These are phyloP conservation scores for Pseudopodoces humilis DNA, from an alignment of 2,113 vertebrate genomes.

Conservation along the genomic window DNA sequence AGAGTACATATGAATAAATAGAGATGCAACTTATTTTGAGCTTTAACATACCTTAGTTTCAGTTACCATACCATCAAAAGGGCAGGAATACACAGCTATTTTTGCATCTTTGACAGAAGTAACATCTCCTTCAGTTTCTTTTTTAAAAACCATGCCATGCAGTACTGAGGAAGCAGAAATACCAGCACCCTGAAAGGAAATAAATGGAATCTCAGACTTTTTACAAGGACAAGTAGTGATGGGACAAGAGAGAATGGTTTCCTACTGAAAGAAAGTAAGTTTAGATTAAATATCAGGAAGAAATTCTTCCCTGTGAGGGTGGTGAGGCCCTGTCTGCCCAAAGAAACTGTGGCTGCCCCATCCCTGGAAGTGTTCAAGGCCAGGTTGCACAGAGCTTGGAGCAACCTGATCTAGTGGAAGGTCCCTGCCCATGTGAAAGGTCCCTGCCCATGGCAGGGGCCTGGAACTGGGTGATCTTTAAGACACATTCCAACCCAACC, in stretches of 20 bases:
- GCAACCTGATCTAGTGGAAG: background rate
- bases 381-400: background rate
- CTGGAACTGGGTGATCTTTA: background rate
- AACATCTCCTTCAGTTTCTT: slow-evolving; percentile 93
- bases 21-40: background rate
- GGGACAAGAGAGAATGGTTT: background rate
- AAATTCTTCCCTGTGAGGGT: background rate
- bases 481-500: background rate
- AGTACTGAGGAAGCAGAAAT: slow-evolving; percentile 88
- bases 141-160: slow-evolving; percentile 98
- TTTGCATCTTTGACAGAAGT: slow-evolving; percentile 95
- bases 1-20: background rate
- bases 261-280: background rate
- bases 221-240: background rate
- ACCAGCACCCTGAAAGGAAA: slow-evolving; percentile 85
- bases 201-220: background rate
- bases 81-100: slow-evolving; percentile 94
- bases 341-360: background rate
- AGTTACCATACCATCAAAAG: slow-evolving; percentile 94
- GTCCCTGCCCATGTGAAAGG: background rate
- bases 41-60: slow-evolving; percentile 90
- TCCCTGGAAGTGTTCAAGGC: background rate
- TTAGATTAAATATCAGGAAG: background rate
- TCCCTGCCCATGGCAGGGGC: no score
- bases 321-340: background rate